A percentile compares a stretch with the other conserved stretches of the same genome.
phyloP scores from a whole-genome alignment of 2,113 vertebrate species.

The Henicopernis longicauda region DNA sequence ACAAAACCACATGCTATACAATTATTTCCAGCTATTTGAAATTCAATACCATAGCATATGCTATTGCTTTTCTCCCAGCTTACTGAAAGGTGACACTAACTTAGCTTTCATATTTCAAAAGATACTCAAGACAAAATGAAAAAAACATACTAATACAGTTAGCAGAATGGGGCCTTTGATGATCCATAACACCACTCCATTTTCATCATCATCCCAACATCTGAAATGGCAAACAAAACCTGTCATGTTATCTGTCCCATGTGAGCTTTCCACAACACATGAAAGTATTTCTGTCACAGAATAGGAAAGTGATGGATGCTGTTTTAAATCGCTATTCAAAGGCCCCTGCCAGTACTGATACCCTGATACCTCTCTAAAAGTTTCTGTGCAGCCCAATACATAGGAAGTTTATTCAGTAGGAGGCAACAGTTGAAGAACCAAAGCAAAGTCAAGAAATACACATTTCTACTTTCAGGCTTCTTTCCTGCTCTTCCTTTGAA shows the following conservation, averaged over 20 bases:
- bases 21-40: neutral
- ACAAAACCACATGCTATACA: neutral
- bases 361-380: neutral
- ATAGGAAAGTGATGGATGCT: neutral
- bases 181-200: conserved; percentile 70
- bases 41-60: neutral
- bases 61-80: neutral
- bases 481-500: neutral
- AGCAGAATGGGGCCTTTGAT: conserved; percentile 75
- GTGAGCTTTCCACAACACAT: neutral
- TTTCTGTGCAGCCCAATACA: neutral
- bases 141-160: conserved; percentile 67
- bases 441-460: neutral
- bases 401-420: neutral
- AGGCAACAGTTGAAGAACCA: neutral
- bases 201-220: conserved; percentile 77
- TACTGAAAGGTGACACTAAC: neutral
- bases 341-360: neutral
- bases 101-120: neutral
- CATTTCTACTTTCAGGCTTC: neutral
- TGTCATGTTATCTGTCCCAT: neutral
- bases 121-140: neutral
- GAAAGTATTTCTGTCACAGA: neutral
- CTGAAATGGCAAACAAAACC: neutral
- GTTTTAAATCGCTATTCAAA: neutral